A percentile compares a stretch with the other conserved stretches of the same genome.
These are phyloP conservation scores for Nephrotoma flavescens DNA, from an alignment of 2,888 invertebrate species.

Conservation along the genomic window DNA sequence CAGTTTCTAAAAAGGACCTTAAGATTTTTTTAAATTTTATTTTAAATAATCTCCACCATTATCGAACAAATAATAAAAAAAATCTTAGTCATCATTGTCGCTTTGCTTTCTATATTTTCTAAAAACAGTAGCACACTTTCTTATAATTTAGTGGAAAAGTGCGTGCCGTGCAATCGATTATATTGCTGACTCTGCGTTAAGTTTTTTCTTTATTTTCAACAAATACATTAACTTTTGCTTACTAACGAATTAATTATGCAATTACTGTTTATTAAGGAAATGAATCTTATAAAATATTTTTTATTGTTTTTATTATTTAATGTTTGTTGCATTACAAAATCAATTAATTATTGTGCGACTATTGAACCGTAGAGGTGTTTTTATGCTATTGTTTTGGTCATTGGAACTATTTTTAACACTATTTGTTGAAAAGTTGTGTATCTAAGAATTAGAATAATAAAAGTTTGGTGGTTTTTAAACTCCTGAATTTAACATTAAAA, in stretches of 20 bases:
- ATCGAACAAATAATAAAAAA: background rate
- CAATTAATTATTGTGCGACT: background rate
- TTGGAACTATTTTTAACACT: no score
- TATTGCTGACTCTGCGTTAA: background rate
- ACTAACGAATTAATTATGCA: background rate
- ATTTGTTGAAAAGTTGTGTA: no score
- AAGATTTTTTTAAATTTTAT: background rate
- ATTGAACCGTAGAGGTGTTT: background rate
- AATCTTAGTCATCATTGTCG: background rate
- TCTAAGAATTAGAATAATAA: no score
- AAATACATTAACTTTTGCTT: background rate
- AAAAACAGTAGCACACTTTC: background rate
- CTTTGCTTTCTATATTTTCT: background rate
- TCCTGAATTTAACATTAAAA: no score
- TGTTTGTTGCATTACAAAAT: background rate
- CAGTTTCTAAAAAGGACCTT: background rate
- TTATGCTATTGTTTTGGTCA: background rate
- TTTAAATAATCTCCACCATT: background rate
- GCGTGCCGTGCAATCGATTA: background rate
- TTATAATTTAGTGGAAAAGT: background rate
- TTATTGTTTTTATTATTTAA: background rate
- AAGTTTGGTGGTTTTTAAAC: no score
- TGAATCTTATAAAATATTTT: background rate
- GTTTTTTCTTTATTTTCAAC: background rate
- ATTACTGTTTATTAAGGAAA: background rate